Conservation (phyloP, 2,888 invertebrate genomes). For the Podotricha telesiphe region DNA sequence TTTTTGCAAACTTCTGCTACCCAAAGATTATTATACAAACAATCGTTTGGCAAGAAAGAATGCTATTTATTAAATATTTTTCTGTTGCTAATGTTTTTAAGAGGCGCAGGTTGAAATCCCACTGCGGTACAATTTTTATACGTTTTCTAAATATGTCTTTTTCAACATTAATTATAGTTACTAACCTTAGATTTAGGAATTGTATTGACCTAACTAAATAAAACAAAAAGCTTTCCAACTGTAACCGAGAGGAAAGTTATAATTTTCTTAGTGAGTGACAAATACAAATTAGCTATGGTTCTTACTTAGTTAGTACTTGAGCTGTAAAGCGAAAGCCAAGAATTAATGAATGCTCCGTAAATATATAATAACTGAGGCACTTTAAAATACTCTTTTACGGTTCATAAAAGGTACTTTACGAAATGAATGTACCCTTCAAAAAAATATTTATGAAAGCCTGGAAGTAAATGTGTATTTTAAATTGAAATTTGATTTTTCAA, state of each 20-base stretch:
- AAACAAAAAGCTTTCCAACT: neutral
- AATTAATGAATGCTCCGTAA: neutral
- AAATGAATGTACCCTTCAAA: neutral
- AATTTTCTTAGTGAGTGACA: slow-evolving; percentile 9
- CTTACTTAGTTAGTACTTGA: neutral
- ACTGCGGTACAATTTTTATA: too few relatives aligned
- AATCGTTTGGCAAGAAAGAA: too few relatives aligned
- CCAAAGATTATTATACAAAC: too few relatives aligned
- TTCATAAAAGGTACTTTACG: neutral
- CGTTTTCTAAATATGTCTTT: too few relatives aligned
- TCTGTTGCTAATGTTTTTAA: too few relatives aligned
- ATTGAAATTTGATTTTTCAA: too few relatives aligned
- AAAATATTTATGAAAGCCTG: too few relatives aligned
- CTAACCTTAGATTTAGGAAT: too few relatives aligned
- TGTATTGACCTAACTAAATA: neutral
- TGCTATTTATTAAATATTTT: too few relatives aligned
- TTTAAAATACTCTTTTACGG: neutral
- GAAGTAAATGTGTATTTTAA: neutral
- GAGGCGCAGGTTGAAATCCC: too few relatives aligned
- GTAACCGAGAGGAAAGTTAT: slow-evolving; percentile 6
- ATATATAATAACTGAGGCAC: slow-evolving; percentile 2
- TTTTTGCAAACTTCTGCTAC: too few relatives aligned
- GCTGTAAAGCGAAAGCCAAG: neutral
- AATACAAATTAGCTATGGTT: slow-evolving; percentile 11
- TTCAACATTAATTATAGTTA: neutral